Evolutionary conservation across 2,888 invertebrate species (phyloP), one percentile per base, ranked within the genome.

Genomic region (Taphrorychus bicolor): DNA sequence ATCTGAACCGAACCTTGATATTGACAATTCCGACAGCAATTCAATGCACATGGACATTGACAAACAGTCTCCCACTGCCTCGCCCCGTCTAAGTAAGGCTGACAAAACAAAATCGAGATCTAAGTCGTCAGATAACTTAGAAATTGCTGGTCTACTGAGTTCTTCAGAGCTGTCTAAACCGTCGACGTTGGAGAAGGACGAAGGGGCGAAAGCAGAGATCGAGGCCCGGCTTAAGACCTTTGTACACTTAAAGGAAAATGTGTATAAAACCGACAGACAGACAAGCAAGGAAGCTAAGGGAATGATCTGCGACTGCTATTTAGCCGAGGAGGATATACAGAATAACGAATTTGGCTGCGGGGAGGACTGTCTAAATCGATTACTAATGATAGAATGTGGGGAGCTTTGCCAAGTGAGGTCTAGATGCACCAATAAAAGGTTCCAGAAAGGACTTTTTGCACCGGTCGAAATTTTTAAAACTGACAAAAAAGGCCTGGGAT

Each of bases 381-480:
- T 98, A 80, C 88, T 98, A n/a, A 94, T 97, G 92, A 97, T 98
- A 79, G 98, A 98, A 87, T 98, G 96, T 86, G 96, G 97, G 11
- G 87, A 91, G 3, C 86, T 94, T 76, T 99, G 98, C 84, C 90
- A 92, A 58, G 91, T 97, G 41, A 93, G 91, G 3, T 92, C 94
- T 59, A 87, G 92, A 66, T 99, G 98, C 85, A 94, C 95, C 1
- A 99, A 99, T 80, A 94, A 93, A 83, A 88, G 94, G 71, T 98
- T 99, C 82, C 96, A 97, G 81, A 92, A 91, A 81, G 88, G 87
- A 71, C 88, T 94, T 72, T 94, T 95, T 84, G 91, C 93, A 0
- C 87, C 90, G 18, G 89, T 96, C 53, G 92, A 92, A 78, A 93
- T 93, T n/a, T 92, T 94, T 79, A 89, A 90, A 80, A 97, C 98